phyloP scores from a whole-genome alignment of 1,140 invertebrate species.

The Thaumetopoea pityocampa region DNA sequence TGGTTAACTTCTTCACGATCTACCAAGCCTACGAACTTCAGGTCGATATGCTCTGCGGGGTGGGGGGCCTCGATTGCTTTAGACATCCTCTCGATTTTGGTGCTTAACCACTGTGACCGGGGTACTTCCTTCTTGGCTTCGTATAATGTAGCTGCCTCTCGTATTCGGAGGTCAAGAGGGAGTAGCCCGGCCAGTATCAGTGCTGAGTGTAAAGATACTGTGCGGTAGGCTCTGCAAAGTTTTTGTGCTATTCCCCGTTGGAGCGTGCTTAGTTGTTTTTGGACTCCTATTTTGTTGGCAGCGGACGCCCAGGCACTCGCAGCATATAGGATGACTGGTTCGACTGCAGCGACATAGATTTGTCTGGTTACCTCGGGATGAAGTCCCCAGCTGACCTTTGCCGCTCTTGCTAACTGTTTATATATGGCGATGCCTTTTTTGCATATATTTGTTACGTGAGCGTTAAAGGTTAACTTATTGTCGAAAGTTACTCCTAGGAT shows the following conservation, averaged over 20 bases:
- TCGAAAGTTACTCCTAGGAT: conserved; percentile 14
- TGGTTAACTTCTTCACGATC: neutral
- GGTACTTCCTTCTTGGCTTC: conserved; percentile 3
- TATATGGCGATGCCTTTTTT: conserved; percentile 1
- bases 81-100: conserved; percentile 3
- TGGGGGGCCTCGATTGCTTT: neutral
- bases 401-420: conserved; percentile 7
- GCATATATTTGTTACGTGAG: conserved; percentile 4
- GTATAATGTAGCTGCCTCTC: conserved; percentile 10
- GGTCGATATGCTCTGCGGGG: neutral
- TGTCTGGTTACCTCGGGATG: neutral
- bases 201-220: conserved; percentile 9
- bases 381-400: conserved; percentile 1
- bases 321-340: no score
- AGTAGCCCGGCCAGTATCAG: conserved; percentile 13
- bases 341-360: conserved; percentile 7
- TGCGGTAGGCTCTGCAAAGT: conserved; percentile 9
- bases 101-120: neutral
- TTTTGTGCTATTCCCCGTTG: conserved; percentile 12
- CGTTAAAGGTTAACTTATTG: conserved; percentile 6
- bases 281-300: neutral
- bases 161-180: conserved; percentile 16
- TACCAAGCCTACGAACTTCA: conserved; percentile 1
- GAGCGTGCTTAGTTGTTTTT: conserved; percentile 4
- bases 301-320: conserved; percentile 1